Evolutionary conservation across 2,113 vertebrate species (phyloP), one percentile per base, ranked within the genome.

Genomic region (Eupsittula cactorum): DNA sequence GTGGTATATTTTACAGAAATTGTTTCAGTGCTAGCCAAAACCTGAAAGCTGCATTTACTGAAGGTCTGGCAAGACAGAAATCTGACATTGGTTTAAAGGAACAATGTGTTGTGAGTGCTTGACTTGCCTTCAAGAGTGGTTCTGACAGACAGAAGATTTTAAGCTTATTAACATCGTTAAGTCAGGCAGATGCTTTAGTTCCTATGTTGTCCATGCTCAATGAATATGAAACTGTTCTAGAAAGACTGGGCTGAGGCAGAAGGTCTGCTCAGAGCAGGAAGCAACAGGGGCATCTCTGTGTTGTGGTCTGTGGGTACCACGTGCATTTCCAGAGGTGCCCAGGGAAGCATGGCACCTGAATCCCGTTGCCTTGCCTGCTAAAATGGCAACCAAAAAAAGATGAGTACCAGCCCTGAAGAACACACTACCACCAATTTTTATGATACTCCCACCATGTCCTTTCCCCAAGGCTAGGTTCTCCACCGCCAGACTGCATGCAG

Each of bases 61-160:
- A 41, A 70, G 35, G 16, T 83, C 85, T 92, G 71, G 71, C 89
- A 75, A 79, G 82, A 65, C 39, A 79, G 71, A 79, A 86, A 33
- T 62, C 55, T 82, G 37, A 55, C 0, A 0, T 10, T 49, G 21
- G 16, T 86, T 86, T 82, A 70, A 79, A 52, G 64, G 52, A 81
- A 53, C 63, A 57, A n/a, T 52, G 35, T 16, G 10, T 21, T 91
- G n/a, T 9, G 42, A 68, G 60, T 21, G 55, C 31, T 68, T 25
- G 49, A 39, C 53, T 86, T 60, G 24, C 31, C 77, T 53, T 82
- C 18, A 21, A 50, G 44, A 83, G 25, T 18, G 35, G 18, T 65
- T 70, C 55, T 89, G 62, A 41, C 44, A 74, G 53, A 49, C 0
- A 1, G 39, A 31, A 50, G 23, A 15, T 62, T 83, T 90, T 41